A percentile compares a stretch with the other conserved stretches of the same genome.
These are phyloP conservation scores for Urocynchramus pylzowi DNA, from an alignment of 2,113 vertebrate species.

Conservation along the genomic window DNA sequence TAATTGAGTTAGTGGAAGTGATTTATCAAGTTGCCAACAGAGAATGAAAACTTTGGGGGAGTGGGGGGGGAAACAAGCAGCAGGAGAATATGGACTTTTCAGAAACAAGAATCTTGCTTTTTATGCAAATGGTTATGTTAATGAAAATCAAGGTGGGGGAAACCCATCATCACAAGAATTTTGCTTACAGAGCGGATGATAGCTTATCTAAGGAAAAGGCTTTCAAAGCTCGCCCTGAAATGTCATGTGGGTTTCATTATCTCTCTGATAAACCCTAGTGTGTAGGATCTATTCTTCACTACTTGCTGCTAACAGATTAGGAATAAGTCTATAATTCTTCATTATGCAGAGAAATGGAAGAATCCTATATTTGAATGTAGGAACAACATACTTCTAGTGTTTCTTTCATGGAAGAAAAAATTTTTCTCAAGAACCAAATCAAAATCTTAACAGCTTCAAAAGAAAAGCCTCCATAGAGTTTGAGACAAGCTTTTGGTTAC, in stretches of 20 bases:
- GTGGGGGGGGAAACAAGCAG: background rate
- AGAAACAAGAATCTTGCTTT: background rate
- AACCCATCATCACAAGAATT: background rate
- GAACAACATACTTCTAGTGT: background rate
- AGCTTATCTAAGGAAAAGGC: background rate
- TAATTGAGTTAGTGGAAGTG: conserved; percentile 49
- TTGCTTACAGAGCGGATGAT: background rate
- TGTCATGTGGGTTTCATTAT: conserved; percentile 22
- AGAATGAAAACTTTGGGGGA: conserved; percentile 20
- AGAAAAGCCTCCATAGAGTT: background rate
- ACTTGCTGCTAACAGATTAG: background rate
- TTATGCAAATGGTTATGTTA: conserved; percentile 45
- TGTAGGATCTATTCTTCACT: background rate
- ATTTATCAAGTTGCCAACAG: conserved; percentile 52
- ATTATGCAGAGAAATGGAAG: background rate
- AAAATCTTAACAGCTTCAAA: background rate
- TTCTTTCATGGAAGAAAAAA: background rate
- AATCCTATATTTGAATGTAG: background rate
- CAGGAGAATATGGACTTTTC: conserved; percentile 5
- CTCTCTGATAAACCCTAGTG: background rate
- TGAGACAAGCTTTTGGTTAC: background rate
- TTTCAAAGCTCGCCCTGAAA: conserved; percentile 20
- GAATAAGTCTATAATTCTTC: background rate
- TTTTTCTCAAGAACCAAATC: background rate
- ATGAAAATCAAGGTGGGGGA: background rate